Base-by-base conservation (phyloP, 2,888 invertebrate species). In the Hemaris fuciformis region DNA sequence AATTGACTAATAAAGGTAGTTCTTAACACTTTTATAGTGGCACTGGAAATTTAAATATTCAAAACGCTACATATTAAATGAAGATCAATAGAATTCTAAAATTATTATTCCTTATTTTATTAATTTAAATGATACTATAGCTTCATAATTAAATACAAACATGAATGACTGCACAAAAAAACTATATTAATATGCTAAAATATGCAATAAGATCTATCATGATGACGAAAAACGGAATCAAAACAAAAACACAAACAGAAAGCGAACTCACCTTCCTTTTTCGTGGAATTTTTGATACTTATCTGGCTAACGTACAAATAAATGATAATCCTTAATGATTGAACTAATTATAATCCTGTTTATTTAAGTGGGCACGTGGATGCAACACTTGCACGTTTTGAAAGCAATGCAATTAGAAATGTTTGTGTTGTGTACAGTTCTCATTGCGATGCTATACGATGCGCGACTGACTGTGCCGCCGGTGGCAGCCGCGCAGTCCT, bases 251-350 rank as follows among this genome's bases (percentile, higher is more conserved):
- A 59, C 62, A 56, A 61, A 62, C 23, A 34, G 22, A 38, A 65
- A 68, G 65, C 66, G 62, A 66, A 87, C 91, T 90, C 74, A 92
- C 91, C 91, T 92, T 92, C 86, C 89, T 86, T 81, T 91, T 92
- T 8, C 91, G 90, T 76, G 92, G 91, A 89, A 91, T 91, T 81
- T 82, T 91, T 75, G 71, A 73, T 73, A 75, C 80, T 83, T 79
- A 77, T 72, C 70, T 77, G 77, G n/a, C 71, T 69, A 74, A 73
- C 67, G 71, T 68, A 68, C 66, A 75, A 68, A 70, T 76, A 66
- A 60, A 71, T 69, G 66, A 64, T 62, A 68, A 68, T 57, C 65
- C 59, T 57, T 61, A 59, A 63, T 58, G 62, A 64, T 61, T 56
- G 61, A 64, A 66, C 42, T 46, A 59, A 48, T 59, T 62, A 45